Conservation (phyloP, 1,140 invertebrate species). For the Zaprionus davidi region DNA sequence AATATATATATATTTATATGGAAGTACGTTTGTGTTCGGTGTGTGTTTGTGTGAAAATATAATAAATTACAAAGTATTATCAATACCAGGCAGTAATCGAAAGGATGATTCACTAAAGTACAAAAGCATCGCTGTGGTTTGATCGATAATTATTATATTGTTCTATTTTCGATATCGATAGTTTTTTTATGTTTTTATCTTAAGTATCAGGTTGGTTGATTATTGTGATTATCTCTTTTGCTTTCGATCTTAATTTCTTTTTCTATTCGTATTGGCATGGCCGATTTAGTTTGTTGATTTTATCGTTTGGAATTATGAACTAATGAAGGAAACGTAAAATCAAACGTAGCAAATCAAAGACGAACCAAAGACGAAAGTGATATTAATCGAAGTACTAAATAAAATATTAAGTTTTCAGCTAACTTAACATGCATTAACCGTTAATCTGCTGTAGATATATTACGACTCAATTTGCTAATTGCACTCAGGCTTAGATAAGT, state of each 20-base stretch:
- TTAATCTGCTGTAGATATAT: constrained; percentile 18
- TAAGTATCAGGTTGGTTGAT: constrained; percentile 47
- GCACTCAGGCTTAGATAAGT: constrained; percentile 19
- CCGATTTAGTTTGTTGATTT: constrained; percentile 43
- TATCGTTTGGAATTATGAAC: constrained; percentile 51
- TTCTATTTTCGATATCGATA: constrained; percentile 27
- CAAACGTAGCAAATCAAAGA: constrained; percentile 38
- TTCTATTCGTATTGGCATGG: constrained; percentile 44
- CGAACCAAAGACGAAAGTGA: constrained; percentile 36
- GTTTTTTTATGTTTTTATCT: constrained; percentile 20
- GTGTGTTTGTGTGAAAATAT: constrained; percentile 48
- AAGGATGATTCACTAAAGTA: constrained; percentile 77
- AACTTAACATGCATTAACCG: constrained; percentile 49
- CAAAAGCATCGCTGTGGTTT: constrained; percentile 70
- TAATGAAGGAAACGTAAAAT: constrained; percentile 56
- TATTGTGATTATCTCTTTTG: constrained; percentile 20
- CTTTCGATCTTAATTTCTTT: constrained; percentile 50
- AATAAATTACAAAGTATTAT: constrained; percentile 56
- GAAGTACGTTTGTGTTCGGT: constrained; percentile 35
- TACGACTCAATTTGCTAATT: constrained; percentile 15
- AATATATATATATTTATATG: constrained; percentile 40
- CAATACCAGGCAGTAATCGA: constrained; percentile 78
- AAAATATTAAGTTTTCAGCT: constrained; percentile 27
- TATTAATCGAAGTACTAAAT: constrained; percentile 29
- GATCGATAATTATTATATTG: constrained; percentile 14